Conservation (phyloP, 1,140 invertebrate genomes). For the Lysiphlebus fabarum region DNA sequence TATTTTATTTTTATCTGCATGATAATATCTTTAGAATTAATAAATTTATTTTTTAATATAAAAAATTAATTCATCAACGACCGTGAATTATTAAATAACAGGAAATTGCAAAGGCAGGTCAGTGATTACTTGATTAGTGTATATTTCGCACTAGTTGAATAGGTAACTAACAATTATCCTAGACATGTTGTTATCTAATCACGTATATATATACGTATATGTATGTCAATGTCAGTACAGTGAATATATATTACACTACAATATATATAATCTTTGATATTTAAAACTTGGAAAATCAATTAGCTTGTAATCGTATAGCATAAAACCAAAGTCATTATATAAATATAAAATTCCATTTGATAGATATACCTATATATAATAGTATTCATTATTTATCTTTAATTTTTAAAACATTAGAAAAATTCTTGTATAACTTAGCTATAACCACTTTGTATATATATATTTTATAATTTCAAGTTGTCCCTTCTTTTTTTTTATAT, state of each 20-base stretch:
- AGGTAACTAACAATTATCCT: neutral
- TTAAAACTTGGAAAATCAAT: slow-evolving; percentile 11
- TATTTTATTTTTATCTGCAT: too few relatives aligned
- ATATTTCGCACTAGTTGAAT: neutral
- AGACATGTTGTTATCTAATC: slow-evolving; percentile 4
- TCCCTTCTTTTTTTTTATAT: too few relatives aligned
- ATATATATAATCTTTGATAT: slow-evolving; percentile 2
- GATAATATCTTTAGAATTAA: too few relatives aligned
- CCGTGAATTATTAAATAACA: slow-evolving; percentile 10
- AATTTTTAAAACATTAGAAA: neutral
- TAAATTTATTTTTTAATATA: too few relatives aligned
- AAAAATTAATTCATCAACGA: neutral
- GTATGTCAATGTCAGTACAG: slow-evolving; percentile 12
- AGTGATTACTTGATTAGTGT: slow-evolving; percentile 2
- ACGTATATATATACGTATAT: neutral
- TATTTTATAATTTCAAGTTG: too few relatives aligned
- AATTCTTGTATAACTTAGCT: slow-evolving; percentile 1
- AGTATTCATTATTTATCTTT: neutral
- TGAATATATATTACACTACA: neutral
- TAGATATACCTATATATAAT: neutral
- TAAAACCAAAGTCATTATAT: neutral
- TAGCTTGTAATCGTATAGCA: neutral
- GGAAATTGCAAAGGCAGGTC: slow-evolving; percentile 7
- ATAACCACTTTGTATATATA: too few relatives aligned
- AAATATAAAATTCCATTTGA: neutral